phyloP scores from a whole-genome alignment of 2,888 invertebrate species.

The Chymomyza fuscimana region DNA sequence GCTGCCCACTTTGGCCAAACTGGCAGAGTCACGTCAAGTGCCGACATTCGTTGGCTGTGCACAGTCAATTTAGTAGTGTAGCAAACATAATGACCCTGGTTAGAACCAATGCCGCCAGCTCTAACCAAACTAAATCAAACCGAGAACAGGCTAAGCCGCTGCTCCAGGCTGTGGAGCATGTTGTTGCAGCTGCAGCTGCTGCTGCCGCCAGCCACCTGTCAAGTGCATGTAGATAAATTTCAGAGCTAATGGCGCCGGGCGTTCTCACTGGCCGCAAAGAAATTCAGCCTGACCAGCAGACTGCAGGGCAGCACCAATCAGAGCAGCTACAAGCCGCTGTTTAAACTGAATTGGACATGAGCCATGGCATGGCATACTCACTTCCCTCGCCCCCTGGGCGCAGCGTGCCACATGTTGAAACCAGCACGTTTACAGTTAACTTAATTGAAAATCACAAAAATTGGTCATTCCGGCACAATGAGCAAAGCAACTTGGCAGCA shows the following conservation, averaged over 20 bases:
- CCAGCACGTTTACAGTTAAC: slow-evolving; percentile 49
- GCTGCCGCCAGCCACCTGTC: slow-evolving; percentile 58
- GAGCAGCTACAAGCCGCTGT: slow-evolving; percentile 56
- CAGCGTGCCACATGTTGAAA: neutral
- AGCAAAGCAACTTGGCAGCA: slow-evolving; percentile 64
- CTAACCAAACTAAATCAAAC: slow-evolving; percentile 59
- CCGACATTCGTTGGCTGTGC: slow-evolving; percentile 48
- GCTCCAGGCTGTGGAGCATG: neutral
- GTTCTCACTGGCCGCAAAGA: slow-evolving; percentile 56
- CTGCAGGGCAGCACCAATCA: slow-evolving; percentile 20
- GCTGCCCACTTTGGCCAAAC: slow-evolving; percentile 16
- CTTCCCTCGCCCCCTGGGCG: neutral
- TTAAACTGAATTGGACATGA: slow-evolving; percentile 50
- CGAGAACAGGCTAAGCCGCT: neutral
- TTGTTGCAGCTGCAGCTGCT: slow-evolving; percentile 13
- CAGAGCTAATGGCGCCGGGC: slow-evolving; percentile 61
- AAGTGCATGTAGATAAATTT: slow-evolving; percentile 73
- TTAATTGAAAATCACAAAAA: slow-evolving; percentile 75
- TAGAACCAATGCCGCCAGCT: neutral
- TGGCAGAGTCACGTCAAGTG: slow-evolving; percentile 51
- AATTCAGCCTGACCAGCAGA: slow-evolving; percentile 22
- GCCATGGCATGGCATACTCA: slow-evolving; percentile 11
- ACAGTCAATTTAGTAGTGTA: slow-evolving; percentile 66
- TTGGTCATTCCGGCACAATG: slow-evolving; percentile 73
- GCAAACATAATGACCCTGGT: neutral